Evolutionary conservation across 2,113 vertebrate species (phyloP), one percentile per base, ranked within the genome.

Genomic region (Guaruba guarouba): DNA sequence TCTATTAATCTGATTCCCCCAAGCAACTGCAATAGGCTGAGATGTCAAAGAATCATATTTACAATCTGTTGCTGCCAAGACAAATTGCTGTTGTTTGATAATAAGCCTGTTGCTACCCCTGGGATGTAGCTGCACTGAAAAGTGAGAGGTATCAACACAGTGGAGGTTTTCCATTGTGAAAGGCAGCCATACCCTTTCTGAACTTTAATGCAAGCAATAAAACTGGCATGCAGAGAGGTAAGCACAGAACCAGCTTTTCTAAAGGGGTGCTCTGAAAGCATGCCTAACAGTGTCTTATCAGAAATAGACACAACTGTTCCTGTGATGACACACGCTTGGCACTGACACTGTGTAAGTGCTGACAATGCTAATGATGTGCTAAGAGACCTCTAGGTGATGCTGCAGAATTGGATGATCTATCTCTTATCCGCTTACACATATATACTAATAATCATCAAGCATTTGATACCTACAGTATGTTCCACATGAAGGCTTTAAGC

Each of bases 1-100:
- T 88, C 86, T 78, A 90, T 93, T 92, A 95, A 90, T 84, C 92
- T 87, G 62, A 92, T 85, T 92, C 89, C 91, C 51, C 27, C 90
- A 88, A 92, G 92, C 66, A 71, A 84, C 3, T 88, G 73, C 63
- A 93, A 78, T 49, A 82, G 57, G 74, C 52, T 79, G 70, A 79
- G 59, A 64, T 90, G 83, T 75, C 77, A 68, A 90, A 90, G 79
- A 78, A 84, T 66, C 57, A n/a, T 82, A 92, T 88, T 94, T 68
- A 63, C 82, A 81, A 93, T 57, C 69, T 92, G 73, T 51, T 93
- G 80, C 80, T 81, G 88, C 52, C 90, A 92, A 93, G 74, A 92
- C 52, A 93, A 94, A 95, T 84, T 62, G 55, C 43, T 88, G 91
- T 88, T 92, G 82, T 90, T 86, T 2, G 5, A 17, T 85, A 84